Percentiles rank a stretch among this genome's conserved stretches.
phyloP scores from a whole-genome alignment of 2,888 invertebrate genomes.

The Cremastinae sp. region DNA sequence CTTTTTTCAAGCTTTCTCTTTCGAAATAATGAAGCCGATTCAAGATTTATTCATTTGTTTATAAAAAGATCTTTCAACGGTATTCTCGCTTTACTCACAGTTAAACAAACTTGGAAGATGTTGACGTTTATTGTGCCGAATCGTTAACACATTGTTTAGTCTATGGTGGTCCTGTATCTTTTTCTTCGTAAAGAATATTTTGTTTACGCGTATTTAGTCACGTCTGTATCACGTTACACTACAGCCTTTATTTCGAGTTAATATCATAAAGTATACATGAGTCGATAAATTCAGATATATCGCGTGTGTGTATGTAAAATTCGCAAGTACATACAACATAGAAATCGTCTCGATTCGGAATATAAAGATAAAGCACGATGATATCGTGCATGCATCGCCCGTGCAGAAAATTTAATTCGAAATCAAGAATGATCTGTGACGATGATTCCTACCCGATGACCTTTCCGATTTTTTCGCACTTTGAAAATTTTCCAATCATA shows the following conservation, averaged over 20 bases:
- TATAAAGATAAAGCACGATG: conserved; percentile 40
- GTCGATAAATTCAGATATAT: background rate
- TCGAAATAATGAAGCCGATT: too few relatives aligned
- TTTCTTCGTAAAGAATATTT: conserved; percentile 42
- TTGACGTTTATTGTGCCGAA: conserved; percentile 35
- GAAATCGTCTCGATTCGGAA: conserved; percentile 41
- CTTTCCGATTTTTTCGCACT: too few relatives aligned
- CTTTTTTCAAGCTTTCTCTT: too few relatives aligned
- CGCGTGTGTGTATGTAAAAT: conserved; percentile 17
- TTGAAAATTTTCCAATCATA: too few relatives aligned
- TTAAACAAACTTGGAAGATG: conserved; percentile 10
- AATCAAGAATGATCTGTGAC: too few relatives aligned
- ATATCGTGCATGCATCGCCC: background rate
- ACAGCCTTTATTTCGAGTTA: conserved; percentile 32
- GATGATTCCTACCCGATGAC: too few relatives aligned
- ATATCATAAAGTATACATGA: conserved; percentile 28
- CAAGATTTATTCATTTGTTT: conserved; percentile 32
- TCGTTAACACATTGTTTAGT: conserved; percentile 55
- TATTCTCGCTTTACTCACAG: background rate
- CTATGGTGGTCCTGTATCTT: conserved; percentile 42
- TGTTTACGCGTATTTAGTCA: conserved; percentile 25
- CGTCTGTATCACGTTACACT: conserved; percentile 48
- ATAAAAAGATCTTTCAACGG: background rate
- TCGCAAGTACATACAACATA: conserved; percentile 13
- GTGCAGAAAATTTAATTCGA: too few relatives aligned